A percentile compares a stretch with the other conserved stretches of the same genome.
Evolutionary conservation across 2,888 invertebrate genomes (phyloP).

Genomic region (Metacarcinus magister): DNA sequence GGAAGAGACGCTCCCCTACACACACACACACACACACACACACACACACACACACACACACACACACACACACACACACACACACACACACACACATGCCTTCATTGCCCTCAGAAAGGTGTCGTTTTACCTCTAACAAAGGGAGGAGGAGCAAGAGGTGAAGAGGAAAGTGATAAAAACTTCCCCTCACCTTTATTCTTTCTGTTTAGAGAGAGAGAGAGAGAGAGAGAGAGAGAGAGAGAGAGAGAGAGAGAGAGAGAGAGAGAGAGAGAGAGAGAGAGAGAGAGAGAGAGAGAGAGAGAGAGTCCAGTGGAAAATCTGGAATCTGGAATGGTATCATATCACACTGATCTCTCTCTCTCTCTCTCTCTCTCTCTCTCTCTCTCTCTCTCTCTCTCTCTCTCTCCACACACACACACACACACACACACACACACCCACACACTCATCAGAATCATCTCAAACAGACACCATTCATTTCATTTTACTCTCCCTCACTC

Average conservation of each 20-base stretch:
- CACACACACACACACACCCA: too few species aligned
- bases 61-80: background rate
- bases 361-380: too few species aligned
- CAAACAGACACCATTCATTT: too few species aligned
- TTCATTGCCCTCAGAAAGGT: background rate
- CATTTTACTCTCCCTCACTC: background rate
- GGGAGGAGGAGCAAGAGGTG: background rate
- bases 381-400: too few species aligned
- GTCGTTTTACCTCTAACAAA: conserved; percentile 8
- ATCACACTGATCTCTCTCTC: background rate
- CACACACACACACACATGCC: background rate
- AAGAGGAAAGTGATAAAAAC: background rate
- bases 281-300: background rate
- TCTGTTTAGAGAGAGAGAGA: background rate
- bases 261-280: background rate
- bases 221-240: background rate
- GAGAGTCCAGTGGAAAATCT: background rate
- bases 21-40: background rate
- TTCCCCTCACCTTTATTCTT: background rate
- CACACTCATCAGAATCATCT: too few species aligned
- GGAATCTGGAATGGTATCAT: background rate
- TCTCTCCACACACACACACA: too few species aligned
- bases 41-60: conserved; percentile 26
- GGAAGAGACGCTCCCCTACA: background rate
- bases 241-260: background rate